Evolutionary conservation across 2,888 invertebrate species (phyloP), one percentile per base, ranked within the genome.

Genomic region (Acronicta psi): DNA sequence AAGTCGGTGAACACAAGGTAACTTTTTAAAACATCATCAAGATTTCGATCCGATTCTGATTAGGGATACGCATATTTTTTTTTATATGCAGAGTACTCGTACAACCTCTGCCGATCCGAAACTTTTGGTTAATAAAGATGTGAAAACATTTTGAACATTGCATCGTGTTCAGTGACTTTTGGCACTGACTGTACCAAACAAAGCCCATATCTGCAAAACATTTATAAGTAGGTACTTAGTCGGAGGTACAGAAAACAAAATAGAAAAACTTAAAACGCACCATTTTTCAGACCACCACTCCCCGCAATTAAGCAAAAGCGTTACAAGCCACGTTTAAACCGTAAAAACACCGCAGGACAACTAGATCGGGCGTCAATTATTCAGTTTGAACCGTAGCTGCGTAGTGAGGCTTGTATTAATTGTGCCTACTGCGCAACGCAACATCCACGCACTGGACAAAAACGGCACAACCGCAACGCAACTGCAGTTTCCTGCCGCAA

Each of bases 401-500:
- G n/a, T n/a, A 60, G 57, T 68, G 77, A 72, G 76, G 81, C 82
- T 82, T 77, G 6, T 34, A 81, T 77, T 79, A 81, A 81, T 83
- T 76, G 6, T 6, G n/a, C 34, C 8, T 6, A 34, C n/a, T n/a
- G 13, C 8, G 34, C 68, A 68, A 73, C 78, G 49, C 45, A 41
- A 59, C 56, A 54, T 82, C 74, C 75, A 75, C 79, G 83, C 80
- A 71, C 79, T 76, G 58, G 51, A 81, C 82, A 90, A 88, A 89
- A 91, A 90, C 89, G 84, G 51, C 54, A 64, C 62, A 72, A 91
- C 91, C 92, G 77, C 91, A 89, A 80, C 79, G 78, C 85, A 82
- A 86, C 82, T 86, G 82, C 79, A 81, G 88, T 86, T 91, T 92
- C 92, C 92, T 90, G 90, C 80, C 82, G 58, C 77, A 79, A 89